A percentile compares a stretch with the other conserved stretches of the same genome.
Evolutionary conservation across 2,888 invertebrate species (phyloP).

Genomic region (Lymantria monacha): DNA sequence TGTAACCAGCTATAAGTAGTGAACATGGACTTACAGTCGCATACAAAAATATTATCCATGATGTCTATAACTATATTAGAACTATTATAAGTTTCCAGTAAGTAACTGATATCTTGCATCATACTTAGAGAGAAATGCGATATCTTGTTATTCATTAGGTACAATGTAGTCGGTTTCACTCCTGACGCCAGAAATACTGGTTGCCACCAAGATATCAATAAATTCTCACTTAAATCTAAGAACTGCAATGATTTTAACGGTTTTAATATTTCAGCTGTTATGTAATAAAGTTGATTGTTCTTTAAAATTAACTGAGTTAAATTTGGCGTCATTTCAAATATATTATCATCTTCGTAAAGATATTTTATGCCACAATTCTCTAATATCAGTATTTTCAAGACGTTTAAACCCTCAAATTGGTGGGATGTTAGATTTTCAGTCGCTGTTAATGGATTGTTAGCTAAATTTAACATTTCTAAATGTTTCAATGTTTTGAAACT

Average conservation of each 20-base stretch:
- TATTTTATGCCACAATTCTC: conserved; percentile 75
- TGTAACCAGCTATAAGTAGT: conserved; percentile 66
- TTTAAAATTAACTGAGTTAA: conserved; percentile 75
- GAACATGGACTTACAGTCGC: conserved; percentile 77
- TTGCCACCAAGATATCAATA: conserved; percentile 77
- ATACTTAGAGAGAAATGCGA: conserved; percentile 79
- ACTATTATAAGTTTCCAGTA: conserved; percentile 57
- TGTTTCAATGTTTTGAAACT: conserved; percentile 70
- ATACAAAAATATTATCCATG: conserved; percentile 78
- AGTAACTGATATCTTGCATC: conserved; percentile 78
- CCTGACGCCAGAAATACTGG: conserved; percentile 73
- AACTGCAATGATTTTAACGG: conserved; percentile 65
- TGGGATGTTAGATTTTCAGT: conserved; percentile 61
- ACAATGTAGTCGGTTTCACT: conserved; percentile 57
- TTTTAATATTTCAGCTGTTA: conserved; percentile 65
- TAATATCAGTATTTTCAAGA: conserved; percentile 71
- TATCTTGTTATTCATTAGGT: conserved; percentile 79
- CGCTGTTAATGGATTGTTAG: conserved; percentile 74
- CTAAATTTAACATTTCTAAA: conserved; percentile 76
- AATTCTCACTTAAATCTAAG: conserved; percentile 78
- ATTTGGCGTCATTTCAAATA: conserved; percentile 75
- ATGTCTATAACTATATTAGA: conserved; percentile 62
- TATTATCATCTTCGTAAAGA: conserved; percentile 65
- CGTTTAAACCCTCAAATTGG: conserved; percentile 74
- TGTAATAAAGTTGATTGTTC: conserved; percentile 69